A percentile compares a stretch with the other conserved stretches of the same genome.
phyloP scores from a whole-genome alignment of 2,888 invertebrate genomes.

The Zonitis immaculata region DNA sequence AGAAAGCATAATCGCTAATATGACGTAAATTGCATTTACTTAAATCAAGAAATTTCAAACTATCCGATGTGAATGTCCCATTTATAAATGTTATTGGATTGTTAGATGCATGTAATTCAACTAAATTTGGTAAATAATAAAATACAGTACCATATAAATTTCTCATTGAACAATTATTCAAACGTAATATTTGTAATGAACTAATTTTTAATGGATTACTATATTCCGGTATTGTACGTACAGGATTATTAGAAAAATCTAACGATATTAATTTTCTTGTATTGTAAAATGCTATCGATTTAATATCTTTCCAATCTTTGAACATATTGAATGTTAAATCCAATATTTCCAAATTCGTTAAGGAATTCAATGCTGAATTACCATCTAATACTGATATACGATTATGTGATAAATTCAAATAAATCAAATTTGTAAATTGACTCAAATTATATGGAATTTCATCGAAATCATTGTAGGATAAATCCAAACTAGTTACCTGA shows the following conservation, averaged over 20 bases:
- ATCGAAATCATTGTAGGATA: slow-evolving; percentile 60
- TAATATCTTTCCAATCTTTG: slow-evolving; percentile 55
- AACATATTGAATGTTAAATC: slow-evolving; percentile 63
- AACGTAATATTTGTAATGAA: slow-evolving; percentile 56
- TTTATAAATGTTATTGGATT: slow-evolving; percentile 42
- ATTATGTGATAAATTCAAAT: slow-evolving; percentile 52
- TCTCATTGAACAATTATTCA: slow-evolving; percentile 59
- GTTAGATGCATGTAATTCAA: slow-evolving; percentile 50
- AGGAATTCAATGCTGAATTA: slow-evolving; percentile 42
- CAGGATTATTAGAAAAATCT: slow-evolving; percentile 61
- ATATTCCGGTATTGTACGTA: slow-evolving; percentile 41
- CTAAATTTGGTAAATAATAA: slow-evolving; percentile 52
- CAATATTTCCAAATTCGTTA: slow-evolving; percentile 53
- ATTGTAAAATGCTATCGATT: slow-evolving; percentile 52
- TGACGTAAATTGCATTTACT: slow-evolving; percentile 55
- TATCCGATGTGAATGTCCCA: slow-evolving; percentile 31
- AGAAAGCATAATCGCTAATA: slow-evolving; percentile 53
- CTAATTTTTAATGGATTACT: slow-evolving; percentile 53
- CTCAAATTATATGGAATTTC: slow-evolving; percentile 54
- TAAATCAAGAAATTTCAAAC: slow-evolving; percentile 51
- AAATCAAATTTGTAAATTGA: slow-evolving; percentile 51
- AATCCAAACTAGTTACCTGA: slow-evolving; percentile 60
- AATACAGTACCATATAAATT: slow-evolving; percentile 52
- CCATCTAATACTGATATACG: slow-evolving; percentile 31
- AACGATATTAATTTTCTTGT: slow-evolving; percentile 54